A percentile compares a stretch with the other conserved stretches of the same genome.
Conservation (phyloP, 2,888 invertebrate genomes). For the Trisateles emortualis region DNA sequence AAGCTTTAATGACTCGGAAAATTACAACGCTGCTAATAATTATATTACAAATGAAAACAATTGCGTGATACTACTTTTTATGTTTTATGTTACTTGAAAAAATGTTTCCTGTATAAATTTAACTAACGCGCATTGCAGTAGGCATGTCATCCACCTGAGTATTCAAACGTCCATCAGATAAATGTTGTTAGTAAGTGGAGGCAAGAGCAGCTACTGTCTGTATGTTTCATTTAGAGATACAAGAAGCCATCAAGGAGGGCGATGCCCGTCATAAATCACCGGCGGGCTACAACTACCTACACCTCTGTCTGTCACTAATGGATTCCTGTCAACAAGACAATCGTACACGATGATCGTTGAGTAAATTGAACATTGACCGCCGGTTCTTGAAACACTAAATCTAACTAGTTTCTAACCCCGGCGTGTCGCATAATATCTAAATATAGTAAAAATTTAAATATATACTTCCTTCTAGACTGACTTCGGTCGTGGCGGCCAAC, state of each 20-base stretch:
- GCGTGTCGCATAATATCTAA: no score
- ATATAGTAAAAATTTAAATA: no score
- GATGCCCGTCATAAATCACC: constrained; percentile 59
- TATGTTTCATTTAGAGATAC: constrained; percentile 60
- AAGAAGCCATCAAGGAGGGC: constrained; percentile 55
- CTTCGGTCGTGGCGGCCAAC: no score
- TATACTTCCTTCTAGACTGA: no score
- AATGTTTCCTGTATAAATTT: no score
- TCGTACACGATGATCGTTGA: constrained; percentile 35
- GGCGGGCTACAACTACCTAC: constrained; percentile 47
- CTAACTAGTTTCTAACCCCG: neutral
- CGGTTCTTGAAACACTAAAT: constrained; percentile 29
- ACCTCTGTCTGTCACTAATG: constrained; percentile 62
- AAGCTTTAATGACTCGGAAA: constrained; percentile 79
- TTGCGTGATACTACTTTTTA: constrained; percentile 51
- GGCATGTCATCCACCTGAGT: constrained; percentile 41
- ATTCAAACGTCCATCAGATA: constrained; percentile 57
- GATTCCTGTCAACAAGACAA: constrained; percentile 48
- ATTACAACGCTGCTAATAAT: constrained; percentile 67
- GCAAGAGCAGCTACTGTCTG: constrained; percentile 44
- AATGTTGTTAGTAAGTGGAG: constrained; percentile 35
- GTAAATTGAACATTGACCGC: constrained; percentile 49
- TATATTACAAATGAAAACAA: constrained; percentile 59
- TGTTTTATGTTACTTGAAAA: no score
- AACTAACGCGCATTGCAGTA: constrained; percentile 8